A percentile compares a stretch with the other conserved stretches of the same genome.
phyloP scores from a whole-genome alignment of 1,140 invertebrate species.

The Drosophila orosa region DNA sequence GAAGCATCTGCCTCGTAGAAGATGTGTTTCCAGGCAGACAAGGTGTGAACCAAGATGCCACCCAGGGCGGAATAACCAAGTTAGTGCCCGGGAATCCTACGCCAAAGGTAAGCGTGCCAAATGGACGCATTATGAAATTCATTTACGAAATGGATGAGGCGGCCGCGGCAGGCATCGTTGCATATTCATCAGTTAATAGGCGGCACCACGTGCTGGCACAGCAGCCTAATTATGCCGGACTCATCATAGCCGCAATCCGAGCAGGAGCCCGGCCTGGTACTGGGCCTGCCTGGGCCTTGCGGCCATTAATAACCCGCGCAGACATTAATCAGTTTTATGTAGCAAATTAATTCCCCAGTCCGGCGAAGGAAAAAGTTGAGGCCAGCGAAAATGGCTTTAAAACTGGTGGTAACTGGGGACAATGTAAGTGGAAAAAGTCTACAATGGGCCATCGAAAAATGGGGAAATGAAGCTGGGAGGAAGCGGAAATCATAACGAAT shows the following conservation, averaged over 20 bases:
- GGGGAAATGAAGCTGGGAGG: background rate
- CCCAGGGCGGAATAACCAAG: conserved; percentile 11
- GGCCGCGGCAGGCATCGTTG: conserved; percentile 1
- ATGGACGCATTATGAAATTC: conserved; percentile 29
- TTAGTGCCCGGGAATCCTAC: conserved; percentile 4
- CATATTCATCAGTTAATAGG: conserved; percentile 46
- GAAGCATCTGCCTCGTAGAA: conserved; percentile 6
- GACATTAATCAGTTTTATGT: conserved; percentile 76
- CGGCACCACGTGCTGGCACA: background rate
- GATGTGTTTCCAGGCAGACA: background rate
- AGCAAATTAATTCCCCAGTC: conserved; percentile 62
- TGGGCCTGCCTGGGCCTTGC: conserved; percentile 5
- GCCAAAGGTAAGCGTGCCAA: conserved; percentile 7
- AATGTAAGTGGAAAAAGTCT: conserved; percentile 11
- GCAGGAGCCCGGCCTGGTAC: conserved; percentile 13
- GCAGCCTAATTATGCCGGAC: conserved; percentile 26
- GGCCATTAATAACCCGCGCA: conserved; percentile 58
- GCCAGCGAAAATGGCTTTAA: conserved; percentile 27
- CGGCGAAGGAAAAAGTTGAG: conserved; percentile 2
- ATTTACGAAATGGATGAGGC: conserved; percentile 23
- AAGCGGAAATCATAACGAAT: conserved; percentile 18
- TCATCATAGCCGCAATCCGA: conserved; percentile 29
- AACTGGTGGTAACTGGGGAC: conserved; percentile 8
- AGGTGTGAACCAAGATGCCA: background rate
- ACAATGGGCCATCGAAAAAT: background rate